Evolutionary conservation across 1,140 invertebrate genomes (phyloP), one percentile per base, ranked within the genome.

Genomic region (Philaenus spumarius): DNA sequence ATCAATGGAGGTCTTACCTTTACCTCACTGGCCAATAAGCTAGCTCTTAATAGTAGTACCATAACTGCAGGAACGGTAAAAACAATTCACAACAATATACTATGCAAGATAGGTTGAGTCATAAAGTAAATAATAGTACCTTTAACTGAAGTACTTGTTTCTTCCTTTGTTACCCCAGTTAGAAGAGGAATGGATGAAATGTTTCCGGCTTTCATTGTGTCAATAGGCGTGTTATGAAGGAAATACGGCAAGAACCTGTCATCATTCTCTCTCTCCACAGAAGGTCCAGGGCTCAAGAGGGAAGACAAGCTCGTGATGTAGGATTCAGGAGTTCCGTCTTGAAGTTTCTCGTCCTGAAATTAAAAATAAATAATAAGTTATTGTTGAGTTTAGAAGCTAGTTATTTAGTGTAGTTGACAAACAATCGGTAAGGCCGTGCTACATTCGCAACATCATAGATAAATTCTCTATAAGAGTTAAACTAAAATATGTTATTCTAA

Each of bases 121-220:
- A 51, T 24, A 5, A 37, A 2, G 5, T 14, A 20, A 12, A 19
- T 11, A 22, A 55, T 24, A 22, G 65, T 75, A 73, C 81, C 80
- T 60, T 77, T 73, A 20, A 83, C 73, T 22, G 80, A 80, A 17
- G 72, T 70, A 17, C 81, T 79, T 0, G 85, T 86, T 71, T 88
- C 86, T 39, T 86, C 80, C 23, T 81, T 83, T 1, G 81, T 80
- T 2, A 86, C 82, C 2, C 86, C 86, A 0, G 80, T 86, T 0
- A 89, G 72, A 53, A 89, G 64, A 0, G 86, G 85, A 19, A 84
- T 77, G 0, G 75, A 72, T 12, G 79, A 78, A 58, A 78, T 74
- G 14, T 76, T 68, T 14, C 72, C 73, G 5, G 73, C 69, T 30
- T 75, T 74, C n/a, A 88, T 63, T 12, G 81, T 74, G 15, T 80